These are phyloP conservation scores for Manis crassicaudata DNA, from an alignment of 2,797 vertebrate species.

Conservation along the genomic window DNA sequence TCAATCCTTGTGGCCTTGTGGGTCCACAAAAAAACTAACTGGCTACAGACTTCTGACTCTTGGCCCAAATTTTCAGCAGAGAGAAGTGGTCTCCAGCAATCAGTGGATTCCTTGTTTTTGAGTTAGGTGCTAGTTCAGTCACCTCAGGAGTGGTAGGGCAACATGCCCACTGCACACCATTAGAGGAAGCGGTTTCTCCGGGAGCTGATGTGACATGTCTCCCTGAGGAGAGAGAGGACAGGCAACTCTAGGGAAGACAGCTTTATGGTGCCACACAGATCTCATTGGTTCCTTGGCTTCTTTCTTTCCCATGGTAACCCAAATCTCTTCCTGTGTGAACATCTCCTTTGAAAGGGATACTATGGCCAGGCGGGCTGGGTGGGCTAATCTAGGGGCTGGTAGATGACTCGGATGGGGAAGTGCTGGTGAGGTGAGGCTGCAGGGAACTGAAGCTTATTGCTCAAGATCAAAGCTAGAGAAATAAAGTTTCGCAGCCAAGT, in stretches of 20 bases:
- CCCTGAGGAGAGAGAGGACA: neutral
- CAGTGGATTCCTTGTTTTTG: neutral
- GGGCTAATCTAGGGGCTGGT: neutral
- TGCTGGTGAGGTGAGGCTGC: neutral
- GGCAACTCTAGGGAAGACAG: neutral
- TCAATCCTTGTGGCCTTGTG: neutral
- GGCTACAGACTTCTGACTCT: neutral
- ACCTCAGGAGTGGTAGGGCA: neutral
- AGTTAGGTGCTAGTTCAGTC: neutral
- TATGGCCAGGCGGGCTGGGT: neutral
- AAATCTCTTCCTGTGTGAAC: neutral
- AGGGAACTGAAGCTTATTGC: neutral
- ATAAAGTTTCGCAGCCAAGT: slow-evolving; percentile 47
- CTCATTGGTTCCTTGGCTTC: neutral
- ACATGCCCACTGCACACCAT: neutral
- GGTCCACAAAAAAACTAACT: neutral
- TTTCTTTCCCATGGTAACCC: neutral
- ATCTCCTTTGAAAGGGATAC: neutral
- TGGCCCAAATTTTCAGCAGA: slow-evolving; percentile 35
- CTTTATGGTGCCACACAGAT: neutral
- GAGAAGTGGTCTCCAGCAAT: neutral
- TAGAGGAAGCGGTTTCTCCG: neutral
- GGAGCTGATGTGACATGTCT: neutral
- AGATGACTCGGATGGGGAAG: neutral
- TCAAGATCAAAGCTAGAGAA: slow-evolving; percentile 49